Evolutionary conservation across 2,888 invertebrate genomes (phyloP), one percentile per base, ranked within the genome.

Genomic region (Nemotelus pantherinus): DNA sequence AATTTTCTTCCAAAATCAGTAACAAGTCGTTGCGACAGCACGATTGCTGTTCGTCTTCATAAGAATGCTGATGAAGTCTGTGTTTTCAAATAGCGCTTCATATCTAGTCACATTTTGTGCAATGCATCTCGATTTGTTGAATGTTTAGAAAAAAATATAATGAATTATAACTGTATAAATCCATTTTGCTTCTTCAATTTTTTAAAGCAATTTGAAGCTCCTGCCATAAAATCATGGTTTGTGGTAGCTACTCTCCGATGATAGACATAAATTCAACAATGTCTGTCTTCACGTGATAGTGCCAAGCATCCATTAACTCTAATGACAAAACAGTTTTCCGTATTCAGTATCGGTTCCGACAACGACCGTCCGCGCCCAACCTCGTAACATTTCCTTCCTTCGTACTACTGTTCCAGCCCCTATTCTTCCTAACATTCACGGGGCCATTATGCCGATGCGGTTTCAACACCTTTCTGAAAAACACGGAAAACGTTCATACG

Each of bases 311-410:
- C 74, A 74, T 74, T 60, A 74, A 74, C 60, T 74, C 50, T 74
- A 48, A 74, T 74, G 74, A 74, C 74, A 74, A 60, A 74, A 74
- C 74, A 74, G 47, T 70, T 70, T 50, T 74, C 60, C 60, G 60
- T 39, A 48, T 4, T 63, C n/a, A 55, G 63, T 43, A 60, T 60
- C 63, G 25, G 48, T 47, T 9, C 39, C 55, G 4, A 7, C 67
- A 65, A 47, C 9, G 48, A 65, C 48, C 57, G 57, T 57, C 57
- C n/a, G 10, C 57, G 65, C 45, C 6, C 45, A 25, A 65, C 44
- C 9, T 5, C 53, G 70, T 43, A 63, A 25, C 50, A 50, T 70
- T 70, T 41, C 41, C 2, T 60, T 43, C 70, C 44, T 43, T 47
- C 3, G 9, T 55, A n/a, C 4, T 43, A 70, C 55, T 55, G 70